phyloP scores from a whole-genome alignment of 2,888 invertebrate genomes.

The Metellina segmentata region DNA sequence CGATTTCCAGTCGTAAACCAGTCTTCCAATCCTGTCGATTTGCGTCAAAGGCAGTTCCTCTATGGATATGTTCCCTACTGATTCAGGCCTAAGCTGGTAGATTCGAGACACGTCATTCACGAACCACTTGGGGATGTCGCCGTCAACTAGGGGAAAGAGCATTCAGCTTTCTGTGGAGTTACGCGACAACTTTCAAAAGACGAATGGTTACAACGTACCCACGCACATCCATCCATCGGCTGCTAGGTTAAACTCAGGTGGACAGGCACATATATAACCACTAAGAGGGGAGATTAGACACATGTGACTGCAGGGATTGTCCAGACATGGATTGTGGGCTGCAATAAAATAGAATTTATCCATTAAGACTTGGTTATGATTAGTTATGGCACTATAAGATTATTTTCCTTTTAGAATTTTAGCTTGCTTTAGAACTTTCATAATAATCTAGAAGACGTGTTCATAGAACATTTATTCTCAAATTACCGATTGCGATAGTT shows the following conservation, averaged over 20 bases:
- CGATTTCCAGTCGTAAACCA: constrained; percentile 24
- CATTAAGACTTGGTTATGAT: too few relatives aligned
- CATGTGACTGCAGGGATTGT: constrained; percentile 85
- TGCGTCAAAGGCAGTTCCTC: neutral
- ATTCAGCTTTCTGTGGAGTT: neutral
- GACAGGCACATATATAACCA: constrained; percentile 48
- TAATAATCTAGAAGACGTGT: too few relatives aligned
- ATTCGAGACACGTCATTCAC: constrained; percentile 17
- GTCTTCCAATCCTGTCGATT: neutral
- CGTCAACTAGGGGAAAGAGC: neutral
- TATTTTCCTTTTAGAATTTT: too few relatives aligned
- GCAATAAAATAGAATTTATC: neutral
- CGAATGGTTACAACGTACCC: constrained; percentile 5
- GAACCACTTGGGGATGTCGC: neutral
- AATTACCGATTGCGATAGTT: too few relatives aligned
- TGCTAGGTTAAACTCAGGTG: neutral
- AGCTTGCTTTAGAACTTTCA: too few relatives aligned
- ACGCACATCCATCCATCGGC: constrained; percentile 48
- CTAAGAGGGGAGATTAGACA: constrained; percentile 83
- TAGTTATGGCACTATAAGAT: too few relatives aligned
- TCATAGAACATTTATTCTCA: too few relatives aligned
- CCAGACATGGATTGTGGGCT: neutral
- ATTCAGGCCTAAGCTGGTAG: neutral
- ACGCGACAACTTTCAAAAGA: neutral
- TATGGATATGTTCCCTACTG: neutral